Evolutionary conservation across 1,140 invertebrate genomes (phyloP).

Genomic region (Sitobion miscanthi): DNA sequence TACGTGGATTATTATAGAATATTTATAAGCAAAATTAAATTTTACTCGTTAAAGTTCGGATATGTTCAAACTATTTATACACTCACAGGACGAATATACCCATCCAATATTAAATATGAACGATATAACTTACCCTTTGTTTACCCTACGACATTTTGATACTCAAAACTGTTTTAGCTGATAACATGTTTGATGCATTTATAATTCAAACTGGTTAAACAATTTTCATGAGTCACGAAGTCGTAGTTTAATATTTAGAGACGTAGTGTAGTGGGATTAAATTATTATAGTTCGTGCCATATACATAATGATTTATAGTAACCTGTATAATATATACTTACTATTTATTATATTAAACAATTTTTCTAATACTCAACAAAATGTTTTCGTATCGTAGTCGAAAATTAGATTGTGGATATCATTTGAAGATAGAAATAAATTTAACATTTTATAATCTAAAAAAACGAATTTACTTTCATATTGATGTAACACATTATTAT

Average conservation of each 20-base stretch:
- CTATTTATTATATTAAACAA: neutral
- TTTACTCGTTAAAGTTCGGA: neutral
- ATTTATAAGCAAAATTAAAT: neutral
- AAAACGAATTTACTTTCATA: too few species aligned
- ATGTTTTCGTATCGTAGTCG: neutral
- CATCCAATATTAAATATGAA: neutral
- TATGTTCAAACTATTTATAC: neutral
- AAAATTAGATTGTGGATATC: neutral
- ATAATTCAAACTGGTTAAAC: neutral
- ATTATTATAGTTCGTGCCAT: neutral
- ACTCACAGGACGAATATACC: neutral
- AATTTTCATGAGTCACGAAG: neutral
- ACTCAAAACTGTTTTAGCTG: neutral
- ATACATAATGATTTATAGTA: neutral
- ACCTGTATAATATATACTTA: neutral
- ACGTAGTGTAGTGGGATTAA: neutral
- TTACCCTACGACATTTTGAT: neutral
- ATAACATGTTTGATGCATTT: neutral
- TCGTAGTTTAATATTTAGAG: neutral
- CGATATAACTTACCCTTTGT: neutral
- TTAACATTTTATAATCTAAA: neutral
- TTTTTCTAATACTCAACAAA: too few species aligned
- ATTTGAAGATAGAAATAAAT: neutral
- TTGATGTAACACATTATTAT: too few species aligned
- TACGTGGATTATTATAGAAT: neutral